Evolutionary conservation across 2,888 invertebrate genomes (phyloP).

Genomic region (Galerucella nymphaeae): DNA sequence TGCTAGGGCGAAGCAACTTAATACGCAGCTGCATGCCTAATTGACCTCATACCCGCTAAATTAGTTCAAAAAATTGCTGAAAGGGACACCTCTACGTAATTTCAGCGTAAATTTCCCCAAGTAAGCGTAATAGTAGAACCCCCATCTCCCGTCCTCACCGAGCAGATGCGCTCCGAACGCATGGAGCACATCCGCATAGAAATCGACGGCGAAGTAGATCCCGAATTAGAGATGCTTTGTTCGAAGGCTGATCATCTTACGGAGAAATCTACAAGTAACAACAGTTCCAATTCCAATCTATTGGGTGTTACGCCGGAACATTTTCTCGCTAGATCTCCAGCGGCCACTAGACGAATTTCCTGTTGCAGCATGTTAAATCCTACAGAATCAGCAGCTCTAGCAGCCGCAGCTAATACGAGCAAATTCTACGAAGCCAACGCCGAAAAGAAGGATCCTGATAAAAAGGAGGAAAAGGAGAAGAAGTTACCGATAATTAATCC

Average conservation of each 20-base stretch:
- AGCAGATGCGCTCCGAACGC: conserved; percentile 60
- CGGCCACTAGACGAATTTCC: conserved; percentile 89
- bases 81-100: conserved; percentile 36
- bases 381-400: conserved; percentile 71
- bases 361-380: conserved; percentile 89
- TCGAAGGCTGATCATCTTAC: conserved; percentile 60
- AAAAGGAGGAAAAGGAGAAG: conserved; percentile 63
- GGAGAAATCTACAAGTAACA: conserved; percentile 60
- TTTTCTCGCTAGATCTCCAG: conserved; percentile 80
- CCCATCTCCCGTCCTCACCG: conserved; percentile 77
- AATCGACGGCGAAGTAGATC: conserved; percentile 57
- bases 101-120: conserved; percentile 68
- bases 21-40: conserved; percentile 18
- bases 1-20: not conserved
- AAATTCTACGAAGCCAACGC: conserved; percentile 63
- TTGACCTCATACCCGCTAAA: conserved; percentile 7
- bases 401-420: conserved; percentile 72
- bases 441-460: conserved; percentile 61
- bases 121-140: conserved; percentile 81
- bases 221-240: conserved; percentile 58
- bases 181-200: conserved; percentile 59
- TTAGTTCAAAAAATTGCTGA: conserved; percentile 24
- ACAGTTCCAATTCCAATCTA: conserved; percentile 71
- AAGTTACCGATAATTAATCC: conserved; percentile 93
- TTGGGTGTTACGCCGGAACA: conserved; percentile 73